phyloP scores from a whole-genome alignment of 92 coral and sea anemone species.

The Isaurus tuberculatus region DNA sequence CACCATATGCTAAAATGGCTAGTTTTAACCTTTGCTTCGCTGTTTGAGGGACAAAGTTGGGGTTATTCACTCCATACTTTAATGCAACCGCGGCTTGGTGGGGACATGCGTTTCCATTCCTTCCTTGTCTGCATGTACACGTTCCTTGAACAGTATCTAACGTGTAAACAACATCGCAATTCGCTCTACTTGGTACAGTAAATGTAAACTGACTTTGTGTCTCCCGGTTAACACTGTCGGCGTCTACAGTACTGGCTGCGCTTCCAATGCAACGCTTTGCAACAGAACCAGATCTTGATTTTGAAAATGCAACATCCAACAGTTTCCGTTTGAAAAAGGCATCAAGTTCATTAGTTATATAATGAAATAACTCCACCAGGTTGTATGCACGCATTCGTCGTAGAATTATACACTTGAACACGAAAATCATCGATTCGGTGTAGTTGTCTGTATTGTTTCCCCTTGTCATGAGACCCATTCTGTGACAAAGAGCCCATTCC shows the following conservation, averaged over 20 bases:
- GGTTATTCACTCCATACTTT: constrained; percentile 58
- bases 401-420: constrained; percentile 66
- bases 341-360: constrained; percentile 55
- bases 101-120: constrained; percentile 61
- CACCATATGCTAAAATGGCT: constrained; percentile 61
- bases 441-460: constrained; percentile 80
- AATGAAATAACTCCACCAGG: constrained; percentile 57
- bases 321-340: constrained; percentile 56
- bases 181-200: constrained; percentile 53
- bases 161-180: constrained; percentile 16
- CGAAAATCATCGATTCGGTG: constrained; percentile 69
- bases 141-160: constrained; percentile 50
- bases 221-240: constrained; percentile 42
- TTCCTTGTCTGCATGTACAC: constrained; percentile 60
- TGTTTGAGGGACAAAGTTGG: constrained; percentile 58
- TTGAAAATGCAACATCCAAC: constrained; percentile 58
- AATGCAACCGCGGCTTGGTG: constrained; percentile 72
- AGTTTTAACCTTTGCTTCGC: constrained; percentile 60
- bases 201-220: constrained; percentile 39
- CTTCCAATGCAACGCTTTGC: constrained; percentile 59
- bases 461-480: constrained; percentile 56
- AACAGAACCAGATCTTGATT: constrained; percentile 45
- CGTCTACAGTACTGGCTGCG: constrained; percentile 53
- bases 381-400: constrained; percentile 63
- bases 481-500: constrained; percentile 53